Base-by-base conservation (phyloP, 1,140 invertebrate genomes). In the Drosophila mayri region DNA sequence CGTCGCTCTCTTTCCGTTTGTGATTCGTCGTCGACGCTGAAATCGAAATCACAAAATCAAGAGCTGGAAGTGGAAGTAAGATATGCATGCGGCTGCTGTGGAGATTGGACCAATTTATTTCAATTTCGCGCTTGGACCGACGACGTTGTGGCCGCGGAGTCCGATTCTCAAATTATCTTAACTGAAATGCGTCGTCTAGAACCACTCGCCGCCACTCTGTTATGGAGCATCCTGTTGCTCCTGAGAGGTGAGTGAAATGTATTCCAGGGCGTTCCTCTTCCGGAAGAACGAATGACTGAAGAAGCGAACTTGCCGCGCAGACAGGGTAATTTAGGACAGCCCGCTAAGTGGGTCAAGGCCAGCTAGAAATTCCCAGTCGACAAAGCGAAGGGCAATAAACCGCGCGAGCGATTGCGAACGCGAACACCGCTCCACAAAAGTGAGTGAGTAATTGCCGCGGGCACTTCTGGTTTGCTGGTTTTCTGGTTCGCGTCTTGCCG, bases 51-150 rank as follows among this genome's bases (percentile, higher is more conserved):
- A 47, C 63, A 80, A 79, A 73, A 54, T 54, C 52, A 54, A 80
- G 63, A 76, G 83, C 77, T 79, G 79, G 68, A 85, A 72, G 80
- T 86, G 79, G 62, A 80, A 88, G 76, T 87, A 88, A 87, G 80
- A 87, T 78, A 87, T 83, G 81, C 64, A 76, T 68, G 73, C 55
- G 67, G 74, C 73, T 76, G 40, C 30, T 63, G 63, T 60, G 63
- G 38, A 76, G 79, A 88, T 81, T 84, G 80, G 55, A 85, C 81
- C 81, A 90, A 90, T 90, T 90, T 90, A 90, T 85, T 90, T 90
- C 64, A 90, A 90, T 90, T 90, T 90, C 64, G 75, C 74, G 84
- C 78, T 70, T 73, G 70, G 57, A 67, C 74, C 74, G 61, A 67
- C 55, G 32, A 81, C 67, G 85, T 90, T 85, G 84, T 88, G 76